Conservation (phyloP, 2,888 invertebrate genomes). For the Saturnia pavonia region DNA sequence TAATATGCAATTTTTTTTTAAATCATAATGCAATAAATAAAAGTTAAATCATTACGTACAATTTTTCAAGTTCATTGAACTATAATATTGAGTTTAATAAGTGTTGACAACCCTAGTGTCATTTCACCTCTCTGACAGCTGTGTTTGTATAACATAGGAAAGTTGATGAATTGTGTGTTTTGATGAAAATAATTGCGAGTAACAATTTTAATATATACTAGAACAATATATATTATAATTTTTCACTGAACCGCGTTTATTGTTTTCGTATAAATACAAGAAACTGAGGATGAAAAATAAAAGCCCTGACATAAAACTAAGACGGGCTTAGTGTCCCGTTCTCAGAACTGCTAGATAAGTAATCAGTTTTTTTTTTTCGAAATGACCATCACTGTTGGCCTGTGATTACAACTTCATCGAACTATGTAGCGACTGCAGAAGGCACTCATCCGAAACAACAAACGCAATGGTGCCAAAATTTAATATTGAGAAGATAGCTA, state of each 20-base stretch:
- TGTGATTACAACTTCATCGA: too few species aligned
- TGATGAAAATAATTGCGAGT: slow-evolving; percentile 7
- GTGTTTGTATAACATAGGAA: slow-evolving; percentile 8
- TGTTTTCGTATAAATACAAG: neutral
- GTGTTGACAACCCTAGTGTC: neutral
- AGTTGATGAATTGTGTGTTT: slow-evolving; percentile 11
- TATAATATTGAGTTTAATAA: neutral
- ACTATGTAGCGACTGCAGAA: too few species aligned
- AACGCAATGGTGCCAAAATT: too few species aligned
- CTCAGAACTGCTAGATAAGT: too few species aligned
- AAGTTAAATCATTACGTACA: too few species aligned
- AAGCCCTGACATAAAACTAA: neutral
- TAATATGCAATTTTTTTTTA: too few species aligned
- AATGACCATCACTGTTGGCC: too few species aligned
- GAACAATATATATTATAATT: neutral
- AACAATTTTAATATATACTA: neutral
- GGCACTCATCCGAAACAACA: too few species aligned
- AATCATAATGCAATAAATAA: too few species aligned
- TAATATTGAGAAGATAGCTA: too few species aligned
- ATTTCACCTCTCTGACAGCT: neutral
- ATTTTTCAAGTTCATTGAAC: neutral
- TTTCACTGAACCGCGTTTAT: neutral
- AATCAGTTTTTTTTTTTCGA: too few species aligned
- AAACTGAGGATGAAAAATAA: neutral
- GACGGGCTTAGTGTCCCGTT: too few species aligned